Conservation (phyloP, 2,888 invertebrate genomes). For the Nineta flava region DNA sequence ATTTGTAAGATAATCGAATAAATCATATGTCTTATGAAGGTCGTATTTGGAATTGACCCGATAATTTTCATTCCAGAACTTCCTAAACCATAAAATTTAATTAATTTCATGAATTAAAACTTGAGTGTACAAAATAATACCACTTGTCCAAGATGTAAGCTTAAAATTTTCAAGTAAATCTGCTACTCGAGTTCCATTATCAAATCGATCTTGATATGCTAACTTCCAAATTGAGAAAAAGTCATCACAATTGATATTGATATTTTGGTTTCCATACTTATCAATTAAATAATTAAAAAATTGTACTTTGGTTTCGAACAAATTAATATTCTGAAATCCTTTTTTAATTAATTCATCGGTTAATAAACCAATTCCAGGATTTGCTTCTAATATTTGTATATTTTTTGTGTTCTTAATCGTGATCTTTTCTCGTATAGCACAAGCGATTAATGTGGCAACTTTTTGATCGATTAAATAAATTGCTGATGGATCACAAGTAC, state of each 20-base stretch:
- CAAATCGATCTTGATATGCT: slow-evolving; percentile 6
- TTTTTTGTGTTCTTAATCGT: background rate
- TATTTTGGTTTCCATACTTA: background rate
- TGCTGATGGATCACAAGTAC: background rate
- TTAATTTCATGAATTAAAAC: background rate
- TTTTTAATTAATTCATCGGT: slow-evolving; percentile 1
- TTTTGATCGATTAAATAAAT: slow-evolving; percentile 5
- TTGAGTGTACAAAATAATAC: background rate
- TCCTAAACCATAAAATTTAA: slow-evolving; percentile 22
- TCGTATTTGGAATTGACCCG: slow-evolving; percentile 36
- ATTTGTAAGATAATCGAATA: slow-evolving; percentile 41
- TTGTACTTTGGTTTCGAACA: background rate
- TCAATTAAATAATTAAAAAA: background rate
- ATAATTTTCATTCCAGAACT: slow-evolving; percentile 38
- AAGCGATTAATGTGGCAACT: slow-evolving; percentile 1
- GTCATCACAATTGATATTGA: background rate
- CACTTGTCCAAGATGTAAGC: background rate
- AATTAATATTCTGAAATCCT: background rate
- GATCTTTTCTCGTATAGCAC: background rate
- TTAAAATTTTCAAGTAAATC: background rate
- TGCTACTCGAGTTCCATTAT: slow-evolving; percentile 3
- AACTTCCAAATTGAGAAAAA: slow-evolving; percentile 3
- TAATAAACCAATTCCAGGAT: slow-evolving; percentile 6
- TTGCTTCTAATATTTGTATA: slow-evolving; percentile 2
- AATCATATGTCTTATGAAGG: slow-evolving; percentile 46